Base-by-base conservation (phyloP, 2,797 vertebrate genomes). In the Enteromius anoplus region DNA sequence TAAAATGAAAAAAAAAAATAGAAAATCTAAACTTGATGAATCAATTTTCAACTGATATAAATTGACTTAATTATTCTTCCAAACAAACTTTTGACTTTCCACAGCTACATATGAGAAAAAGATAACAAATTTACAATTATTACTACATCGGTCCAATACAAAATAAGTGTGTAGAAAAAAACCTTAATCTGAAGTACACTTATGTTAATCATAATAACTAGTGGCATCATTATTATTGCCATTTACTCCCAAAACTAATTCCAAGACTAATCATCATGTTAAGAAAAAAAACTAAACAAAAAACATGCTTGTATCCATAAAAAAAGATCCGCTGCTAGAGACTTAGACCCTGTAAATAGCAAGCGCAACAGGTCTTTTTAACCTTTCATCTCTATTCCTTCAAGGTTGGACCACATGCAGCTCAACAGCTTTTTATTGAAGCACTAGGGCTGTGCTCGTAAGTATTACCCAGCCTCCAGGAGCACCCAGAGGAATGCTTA, bases 351-450 rank as follows among this genome's bases (percentile, higher is more conserved):
- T 29, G 45, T 14, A 64, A 75, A 68, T 55, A 75, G 64, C 23
- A 75, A 26, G 15, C 7, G 1, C 62, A 55, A 69, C 72, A 77
- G 49, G 64, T 47, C 37, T 82, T 53, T 64, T 49, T n/a, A 66
- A 75, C 32, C 32, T 40, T 32, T 64, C 40, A 5, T 4, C 90
- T 93, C 91, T 88, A 93, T 91, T 91, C 91, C 88, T 88, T 89
- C 90, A 86, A 86, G 92, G 90, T 89, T 91, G 87, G 91, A 92
- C 90, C 4, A 62, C 82, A 84, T 89, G 87, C 91, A 90, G 90
- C 78, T 88, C 91, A 55, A 88, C 89, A 91, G 89, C 88, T 78
- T 91, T 93, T 94, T 93, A 93, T 92, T 92, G 90, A 91, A 88
- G 90, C 89, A 85, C 84, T 79, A 87, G 86, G 86, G 47, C 83